phyloP scores from a whole-genome alignment of 2,113 vertebrate genomes.

The Cochlearius cochlearius region DNA sequence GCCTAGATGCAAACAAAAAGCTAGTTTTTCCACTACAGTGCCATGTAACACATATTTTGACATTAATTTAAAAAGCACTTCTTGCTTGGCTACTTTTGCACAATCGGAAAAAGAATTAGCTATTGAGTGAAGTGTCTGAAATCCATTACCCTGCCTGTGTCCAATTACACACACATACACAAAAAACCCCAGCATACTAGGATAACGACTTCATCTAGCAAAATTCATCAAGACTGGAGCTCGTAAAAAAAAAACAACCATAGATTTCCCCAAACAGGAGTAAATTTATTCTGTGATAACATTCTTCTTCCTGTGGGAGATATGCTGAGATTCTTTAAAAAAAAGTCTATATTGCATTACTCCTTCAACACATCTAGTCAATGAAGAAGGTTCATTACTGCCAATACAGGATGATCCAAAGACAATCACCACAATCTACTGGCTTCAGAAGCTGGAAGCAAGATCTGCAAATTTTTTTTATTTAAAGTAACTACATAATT shows the following conservation, averaged over 20 bases:
- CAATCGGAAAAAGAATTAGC: background rate
- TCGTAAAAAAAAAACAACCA: fast-evolving
- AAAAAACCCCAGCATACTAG: background rate
- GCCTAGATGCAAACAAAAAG: background rate
- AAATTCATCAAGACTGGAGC: background rate
- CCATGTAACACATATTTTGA: background rate
- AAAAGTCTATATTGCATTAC: background rate
- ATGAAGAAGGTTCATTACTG: background rate
- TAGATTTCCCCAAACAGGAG: background rate
- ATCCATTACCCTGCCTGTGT: background rate
- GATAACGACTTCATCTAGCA: background rate
- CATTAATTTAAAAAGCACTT: background rate
- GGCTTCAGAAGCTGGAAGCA: background rate
- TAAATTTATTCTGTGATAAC: background rate
- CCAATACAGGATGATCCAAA: background rate
- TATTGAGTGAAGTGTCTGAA: background rate
- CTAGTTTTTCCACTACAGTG: background rate
- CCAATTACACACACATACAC: background rate
- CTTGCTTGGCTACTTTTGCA: background rate
- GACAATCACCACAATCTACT: background rate
- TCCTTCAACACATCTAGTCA: background rate
- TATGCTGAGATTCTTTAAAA: background rate
- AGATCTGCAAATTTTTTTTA: background rate
- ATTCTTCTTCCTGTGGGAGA: background rate
- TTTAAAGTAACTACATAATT: background rate